phyloP scores from a whole-genome alignment of 2,113 vertebrate genomes.

The Hemibagrus wyckioides region DNA sequence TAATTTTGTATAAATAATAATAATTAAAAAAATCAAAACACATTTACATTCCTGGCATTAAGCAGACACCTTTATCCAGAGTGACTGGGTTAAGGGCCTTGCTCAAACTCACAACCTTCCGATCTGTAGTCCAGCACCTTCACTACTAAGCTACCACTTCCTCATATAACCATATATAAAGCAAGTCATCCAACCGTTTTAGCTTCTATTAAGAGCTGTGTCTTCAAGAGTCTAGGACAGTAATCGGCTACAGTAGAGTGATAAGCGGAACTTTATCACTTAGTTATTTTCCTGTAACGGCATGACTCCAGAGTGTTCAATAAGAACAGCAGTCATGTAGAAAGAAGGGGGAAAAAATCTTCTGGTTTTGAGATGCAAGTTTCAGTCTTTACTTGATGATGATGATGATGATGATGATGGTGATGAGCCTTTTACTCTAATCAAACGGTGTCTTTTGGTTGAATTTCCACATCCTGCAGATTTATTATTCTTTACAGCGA shows the following conservation, averaged over 20 bases:
- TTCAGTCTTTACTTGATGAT: neutral
- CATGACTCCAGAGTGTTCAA: neutral
- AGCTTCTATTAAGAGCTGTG: no score
- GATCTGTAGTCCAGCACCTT: no score
- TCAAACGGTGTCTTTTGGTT: neutral
- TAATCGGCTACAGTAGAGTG: neutral
- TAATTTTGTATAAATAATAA: no score
- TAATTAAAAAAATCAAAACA: no score
- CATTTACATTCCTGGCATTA: no score
- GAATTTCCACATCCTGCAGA: neutral
- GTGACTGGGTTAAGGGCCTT: no score
- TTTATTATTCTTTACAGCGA: neutral
- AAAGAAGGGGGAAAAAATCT: neutral
- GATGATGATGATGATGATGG: neutral
- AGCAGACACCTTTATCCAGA: no score
- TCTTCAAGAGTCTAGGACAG: no score
- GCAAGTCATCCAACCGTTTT: no score
- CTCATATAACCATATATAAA: no score
- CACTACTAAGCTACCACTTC: no score
- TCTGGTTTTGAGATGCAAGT: neutral
- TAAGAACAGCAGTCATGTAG: neutral
- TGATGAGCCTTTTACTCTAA: neutral
- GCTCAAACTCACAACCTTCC: no score
- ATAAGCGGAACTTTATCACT: neutral
- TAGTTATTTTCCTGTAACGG: neutral